These are phyloP conservation scores for Mayetiola destructor DNA, from an alignment of 2,888 invertebrate genomes.

Conservation along the genomic window DNA sequence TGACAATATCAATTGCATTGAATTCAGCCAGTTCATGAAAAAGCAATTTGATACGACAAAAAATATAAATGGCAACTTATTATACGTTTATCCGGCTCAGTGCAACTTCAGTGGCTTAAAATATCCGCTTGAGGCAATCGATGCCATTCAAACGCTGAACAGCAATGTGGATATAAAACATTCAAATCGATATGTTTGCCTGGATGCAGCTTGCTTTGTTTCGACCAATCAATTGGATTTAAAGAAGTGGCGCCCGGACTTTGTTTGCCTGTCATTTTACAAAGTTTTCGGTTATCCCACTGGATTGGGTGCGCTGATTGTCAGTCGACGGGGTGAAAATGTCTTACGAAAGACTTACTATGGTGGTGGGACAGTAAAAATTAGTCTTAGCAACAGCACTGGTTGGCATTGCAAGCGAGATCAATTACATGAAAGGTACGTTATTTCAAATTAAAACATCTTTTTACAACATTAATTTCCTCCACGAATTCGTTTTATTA, in stretches of 20 bases:
- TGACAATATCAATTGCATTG: slow-evolving; percentile 42
- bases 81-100: slow-evolving; percentile 81
- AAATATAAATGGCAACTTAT: slow-evolving; percentile 35
- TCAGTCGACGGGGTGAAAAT: slow-evolving; percentile 39
- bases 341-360: slow-evolving; percentile 51
- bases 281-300: slow-evolving; percentile 94
- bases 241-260: slow-evolving; percentile 60
- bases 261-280: slow-evolving; percentile 86
- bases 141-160: slow-evolving; percentile 38
- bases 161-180: slow-evolving; percentile 17
- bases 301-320: slow-evolving; percentile 78
- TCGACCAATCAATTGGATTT: slow-evolving; percentile 68
- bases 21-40: slow-evolving; percentile 31
- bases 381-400: slow-evolving; percentile 58
- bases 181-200: slow-evolving; percentile 47
- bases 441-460: no score
- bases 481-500: background rate
- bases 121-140: slow-evolving; percentile 64
- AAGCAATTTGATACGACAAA: slow-evolving; percentile 36
- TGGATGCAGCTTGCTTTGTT: slow-evolving; percentile 78
- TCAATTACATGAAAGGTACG: slow-evolving; percentile 55
- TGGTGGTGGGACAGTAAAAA: slow-evolving; percentile 88
- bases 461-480: background rate
- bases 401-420: slow-evolving; percentile 56
- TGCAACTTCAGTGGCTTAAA: slow-evolving; percentile 91